phyloP scores from a whole-genome alignment of 1,140 invertebrate genomes.

The Zaprionus inermis region DNA sequence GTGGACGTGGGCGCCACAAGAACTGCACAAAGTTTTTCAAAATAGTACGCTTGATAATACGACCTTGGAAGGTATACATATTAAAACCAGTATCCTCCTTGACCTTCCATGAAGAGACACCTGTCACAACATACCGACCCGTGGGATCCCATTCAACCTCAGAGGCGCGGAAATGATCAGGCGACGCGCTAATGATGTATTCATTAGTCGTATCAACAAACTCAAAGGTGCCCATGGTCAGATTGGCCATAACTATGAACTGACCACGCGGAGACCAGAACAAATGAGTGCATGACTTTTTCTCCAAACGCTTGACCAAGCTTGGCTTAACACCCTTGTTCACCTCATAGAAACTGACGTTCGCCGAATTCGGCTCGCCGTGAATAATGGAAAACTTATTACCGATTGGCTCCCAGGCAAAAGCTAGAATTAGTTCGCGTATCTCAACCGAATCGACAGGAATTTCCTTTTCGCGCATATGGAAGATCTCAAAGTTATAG shows the following conservation, averaged over 20 bases:
- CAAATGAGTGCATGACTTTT: constrained; percentile 95
- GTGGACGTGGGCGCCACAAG: constrained; percentile 97
- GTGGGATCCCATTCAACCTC: constrained; percentile 99
- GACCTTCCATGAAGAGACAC: constrained; percentile 97
- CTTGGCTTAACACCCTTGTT: constrained; percentile 94
- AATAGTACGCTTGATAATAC: constrained; percentile 90
- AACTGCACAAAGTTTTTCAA: constrained; percentile 97
- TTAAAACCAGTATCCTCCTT: constrained; percentile 98
- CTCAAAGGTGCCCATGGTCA: constrained; percentile 95
- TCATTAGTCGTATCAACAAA: constrained; percentile 96
- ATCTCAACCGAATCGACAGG: constrained; percentile 99
- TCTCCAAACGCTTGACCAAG: constrained; percentile 95
- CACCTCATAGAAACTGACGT: constrained; percentile 97
- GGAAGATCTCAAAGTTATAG: constrained; percentile 99
- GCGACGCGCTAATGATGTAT: constrained; percentile 96
- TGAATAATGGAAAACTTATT: constrained; percentile 98
- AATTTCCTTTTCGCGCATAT: constrained; percentile 98
- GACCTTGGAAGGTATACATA: constrained; percentile 99
- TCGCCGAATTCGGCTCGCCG: constrained; percentile 94
- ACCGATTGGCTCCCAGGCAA: constrained; percentile 99
- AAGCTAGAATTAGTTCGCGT: constrained; percentile 96
- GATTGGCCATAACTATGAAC: constrained; percentile 95
- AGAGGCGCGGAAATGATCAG: constrained; percentile 95
- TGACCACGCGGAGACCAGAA: constrained; percentile 99
- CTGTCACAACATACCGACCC: constrained; percentile 97